Conservation (phyloP, 2,888 invertebrate species). For the Adelognathus sp. region DNA sequence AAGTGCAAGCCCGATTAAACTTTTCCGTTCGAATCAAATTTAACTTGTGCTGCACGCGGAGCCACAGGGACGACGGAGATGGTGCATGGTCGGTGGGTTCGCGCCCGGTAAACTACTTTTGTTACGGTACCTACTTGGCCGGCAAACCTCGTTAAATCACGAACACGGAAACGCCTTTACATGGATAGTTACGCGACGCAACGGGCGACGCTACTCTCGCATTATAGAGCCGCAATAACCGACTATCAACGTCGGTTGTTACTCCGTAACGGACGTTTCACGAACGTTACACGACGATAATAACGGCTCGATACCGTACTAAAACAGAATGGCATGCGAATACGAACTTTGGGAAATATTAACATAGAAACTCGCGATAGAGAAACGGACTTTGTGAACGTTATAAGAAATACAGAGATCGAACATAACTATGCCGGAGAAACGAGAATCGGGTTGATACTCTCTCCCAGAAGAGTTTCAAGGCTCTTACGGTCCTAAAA, state of each 20-base stretch:
- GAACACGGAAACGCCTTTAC: slow-evolving; percentile 64
- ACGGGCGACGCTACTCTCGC: slow-evolving; percentile 26
- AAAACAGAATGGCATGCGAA: neutral
- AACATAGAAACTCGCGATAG: no score
- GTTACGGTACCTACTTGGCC: slow-evolving; percentile 68
- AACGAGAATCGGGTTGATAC: no score
- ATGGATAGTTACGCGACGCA: slow-evolving; percentile 52
- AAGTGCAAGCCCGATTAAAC: slow-evolving; percentile 76
- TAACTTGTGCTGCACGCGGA: slow-evolving; percentile 72
- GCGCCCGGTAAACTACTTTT: slow-evolving; percentile 73
- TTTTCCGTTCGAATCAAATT: slow-evolving; percentile 77
- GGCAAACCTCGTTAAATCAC: slow-evolving; percentile 69
- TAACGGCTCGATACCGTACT: slow-evolving; percentile 5
- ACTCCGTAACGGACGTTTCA: neutral
- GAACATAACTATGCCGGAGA: no score
- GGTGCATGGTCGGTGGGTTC: neutral
- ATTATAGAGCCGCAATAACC: no score
- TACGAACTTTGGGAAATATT: no score
- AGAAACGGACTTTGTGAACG: no score
- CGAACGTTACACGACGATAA: neutral
- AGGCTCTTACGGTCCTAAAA: no score
- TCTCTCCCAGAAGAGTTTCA: no score
- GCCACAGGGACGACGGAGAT: neutral
- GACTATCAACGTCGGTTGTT: slow-evolving; percentile 18
- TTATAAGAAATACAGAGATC: no score